Evolutionary conservation across 2,888 invertebrate genomes (phyloP).

Genomic region (Pterostichus madidus): DNA sequence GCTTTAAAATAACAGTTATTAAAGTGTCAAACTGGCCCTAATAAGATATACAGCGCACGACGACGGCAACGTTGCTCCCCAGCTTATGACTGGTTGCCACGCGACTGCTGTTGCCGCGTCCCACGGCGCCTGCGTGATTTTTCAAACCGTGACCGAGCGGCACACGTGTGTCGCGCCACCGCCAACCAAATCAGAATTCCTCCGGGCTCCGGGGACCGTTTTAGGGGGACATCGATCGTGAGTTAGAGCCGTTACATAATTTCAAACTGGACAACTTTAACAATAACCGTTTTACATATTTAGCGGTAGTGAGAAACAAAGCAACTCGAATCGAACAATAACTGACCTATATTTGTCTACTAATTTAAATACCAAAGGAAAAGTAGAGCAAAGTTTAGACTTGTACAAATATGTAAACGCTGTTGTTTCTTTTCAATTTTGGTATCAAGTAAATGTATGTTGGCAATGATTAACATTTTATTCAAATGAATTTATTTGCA

Average conservation of each 20-base stretch:
- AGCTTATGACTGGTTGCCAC: constrained; percentile 56
- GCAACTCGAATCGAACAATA: constrained; percentile 1
- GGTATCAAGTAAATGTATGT: no score
- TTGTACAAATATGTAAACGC: not conserved
- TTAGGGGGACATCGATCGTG: constrained; percentile 17
- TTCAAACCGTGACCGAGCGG: constrained; percentile 15
- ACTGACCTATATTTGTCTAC: constrained; percentile 1
- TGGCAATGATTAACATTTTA: no score
- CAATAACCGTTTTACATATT: constrained; percentile 10
- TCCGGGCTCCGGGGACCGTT: constrained; percentile 21
- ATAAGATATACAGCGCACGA: constrained; percentile 73
- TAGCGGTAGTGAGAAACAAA: constrained; percentile 10
- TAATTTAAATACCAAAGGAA: constrained; percentile 1
- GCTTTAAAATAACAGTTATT: constrained; percentile 74
- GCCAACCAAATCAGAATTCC: constrained; percentile 23
- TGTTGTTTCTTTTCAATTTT: no score
- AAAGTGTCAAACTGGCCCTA: constrained; percentile 74
- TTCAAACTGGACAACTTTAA: constrained; percentile 23
- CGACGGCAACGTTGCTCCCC: constrained; percentile 41
- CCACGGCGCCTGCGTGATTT: constrained; percentile 22
- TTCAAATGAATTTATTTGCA: no score
- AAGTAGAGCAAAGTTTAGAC: not conserved
- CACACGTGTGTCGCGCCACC: constrained; percentile 5
- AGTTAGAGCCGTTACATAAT: constrained; percentile 23
- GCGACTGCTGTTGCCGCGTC: constrained; percentile 17